A percentile compares a stretch with the other conserved stretches of the same genome.
phyloP scores from a whole-genome alignment of 2,797 vertebrate genomes.

The Astyanax mexicanus region DNA sequence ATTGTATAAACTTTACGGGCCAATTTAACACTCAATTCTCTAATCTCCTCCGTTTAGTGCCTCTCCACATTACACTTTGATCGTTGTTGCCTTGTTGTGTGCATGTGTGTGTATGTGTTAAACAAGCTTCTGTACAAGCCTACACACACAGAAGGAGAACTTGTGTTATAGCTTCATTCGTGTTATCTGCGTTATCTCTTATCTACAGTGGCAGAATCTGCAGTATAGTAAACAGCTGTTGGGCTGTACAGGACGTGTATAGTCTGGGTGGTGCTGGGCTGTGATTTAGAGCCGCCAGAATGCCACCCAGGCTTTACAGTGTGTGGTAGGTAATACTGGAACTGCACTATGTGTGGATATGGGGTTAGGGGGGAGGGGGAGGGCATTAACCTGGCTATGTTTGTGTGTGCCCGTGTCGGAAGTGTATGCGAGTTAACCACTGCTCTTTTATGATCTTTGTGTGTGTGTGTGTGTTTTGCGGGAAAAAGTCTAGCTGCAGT shows the following conservation, averaged over 20 bases:
- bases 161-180: not conserved
- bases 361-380: constrained; percentile 21
- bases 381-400: constrained; percentile 34
- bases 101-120: not conserved
- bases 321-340: constrained; percentile 44
- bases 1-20: not conserved
- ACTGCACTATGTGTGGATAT: constrained; percentile 22
- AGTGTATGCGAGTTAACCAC: constrained; percentile 36
- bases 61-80: constrained; percentile 7
- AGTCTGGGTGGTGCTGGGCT: constrained; percentile 34
- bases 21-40: not conserved
- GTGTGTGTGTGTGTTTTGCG: constrained; percentile 37
- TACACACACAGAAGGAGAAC: too few relatives aligned
- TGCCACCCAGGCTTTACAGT: constrained; percentile 55
- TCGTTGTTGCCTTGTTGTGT: not conserved
- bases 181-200: too few relatives aligned
- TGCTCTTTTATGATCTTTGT: constrained; percentile 42
- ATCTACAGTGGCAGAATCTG: not conserved
- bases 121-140: not conserved
- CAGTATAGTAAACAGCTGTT: constrained; percentile 4
- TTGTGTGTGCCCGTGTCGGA: constrained; percentile 24
- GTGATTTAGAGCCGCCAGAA: constrained; percentile 18
- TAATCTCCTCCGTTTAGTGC: not conserved
- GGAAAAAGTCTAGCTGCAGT: constrained; percentile 54
- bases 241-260: constrained; percentile 24